phyloP scores from a whole-genome alignment of 2,888 invertebrate genomes.

The Minunthozetes semirufus region DNA sequence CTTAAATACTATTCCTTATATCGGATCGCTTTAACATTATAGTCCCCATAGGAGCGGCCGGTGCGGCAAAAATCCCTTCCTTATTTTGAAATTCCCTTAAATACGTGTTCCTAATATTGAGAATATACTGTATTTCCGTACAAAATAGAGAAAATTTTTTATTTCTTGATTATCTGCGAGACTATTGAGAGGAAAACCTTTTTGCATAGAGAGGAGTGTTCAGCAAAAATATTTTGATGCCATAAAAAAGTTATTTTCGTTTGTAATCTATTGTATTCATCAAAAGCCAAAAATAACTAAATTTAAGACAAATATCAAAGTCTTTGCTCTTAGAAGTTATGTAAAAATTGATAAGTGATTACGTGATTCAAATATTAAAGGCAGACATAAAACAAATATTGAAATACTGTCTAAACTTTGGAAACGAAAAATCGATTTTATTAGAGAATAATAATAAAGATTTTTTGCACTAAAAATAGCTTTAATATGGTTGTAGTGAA shows the following conservation, averaged over 20 bases:
- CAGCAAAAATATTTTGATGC: too few species aligned
- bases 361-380: background rate
- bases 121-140: too few species aligned
- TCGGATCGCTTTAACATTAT: too few species aligned
- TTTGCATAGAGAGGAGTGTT: too few species aligned
- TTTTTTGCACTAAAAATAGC: background rate
- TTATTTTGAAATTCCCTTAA: too few species aligned
- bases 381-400: constrained; percentile 1
- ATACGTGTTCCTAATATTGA: too few species aligned
- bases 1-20: too few species aligned
- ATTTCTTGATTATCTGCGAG: too few species aligned
- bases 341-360: background rate
- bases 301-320: background rate
- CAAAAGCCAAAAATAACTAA: background rate
- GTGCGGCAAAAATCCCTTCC: too few species aligned
- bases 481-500: background rate
- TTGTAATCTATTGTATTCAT: constrained; percentile 1
- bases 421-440: background rate
- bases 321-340: background rate
- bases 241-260: background rate
- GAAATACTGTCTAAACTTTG: background rate
- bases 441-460: constrained; percentile 8
- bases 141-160: too few species aligned
- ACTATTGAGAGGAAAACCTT: too few species aligned
- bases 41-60: too few species aligned